These are phyloP conservation scores for Venustaconcha ellipsiformis DNA, from an alignment of 1,140 invertebrate species.

Conservation along the genomic window DNA sequence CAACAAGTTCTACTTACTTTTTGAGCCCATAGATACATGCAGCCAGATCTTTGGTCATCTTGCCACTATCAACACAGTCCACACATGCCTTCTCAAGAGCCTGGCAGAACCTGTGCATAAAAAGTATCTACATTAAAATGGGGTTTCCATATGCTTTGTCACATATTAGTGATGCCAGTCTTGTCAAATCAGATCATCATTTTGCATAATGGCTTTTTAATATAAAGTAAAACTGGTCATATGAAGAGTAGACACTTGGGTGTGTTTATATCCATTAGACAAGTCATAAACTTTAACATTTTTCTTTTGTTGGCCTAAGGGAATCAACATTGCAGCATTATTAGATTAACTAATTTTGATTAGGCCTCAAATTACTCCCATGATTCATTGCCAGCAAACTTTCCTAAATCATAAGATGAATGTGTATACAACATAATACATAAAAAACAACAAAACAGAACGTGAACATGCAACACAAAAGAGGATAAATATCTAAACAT, in stretches of 20 bases:
- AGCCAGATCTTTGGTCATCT: slow-evolving; percentile 99
- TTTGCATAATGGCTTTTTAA: not conserved
- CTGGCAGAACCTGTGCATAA: slow-evolving; percentile 55
- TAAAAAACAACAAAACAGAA: too few species aligned
- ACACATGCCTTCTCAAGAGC: slow-evolving; percentile 85
- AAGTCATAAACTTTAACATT: too few species aligned
- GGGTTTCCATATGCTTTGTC: not conserved
- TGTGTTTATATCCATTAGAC: not conserved
- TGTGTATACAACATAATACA: too few species aligned
- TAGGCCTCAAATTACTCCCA: too few species aligned
- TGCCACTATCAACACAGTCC: slow-evolving; percentile 91
- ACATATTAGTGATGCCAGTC: not conserved
- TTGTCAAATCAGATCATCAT: not conserved
- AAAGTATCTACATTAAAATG: not conserved
- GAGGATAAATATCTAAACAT: too few species aligned
- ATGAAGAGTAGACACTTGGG: not conserved
- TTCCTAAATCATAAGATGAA: too few species aligned
- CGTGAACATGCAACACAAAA: too few species aligned
- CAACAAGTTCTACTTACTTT: slow-evolving; percentile 58
- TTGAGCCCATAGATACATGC: slow-evolving; percentile 94
- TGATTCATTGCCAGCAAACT: too few species aligned
- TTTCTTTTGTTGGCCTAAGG: not conserved
- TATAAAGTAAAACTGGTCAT: not conserved
- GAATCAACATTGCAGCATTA: not conserved
- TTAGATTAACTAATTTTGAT: too few species aligned